Base-by-base conservation (phyloP, 2,797 vertebrate species). In the Acipenser ruthenus region DNA sequence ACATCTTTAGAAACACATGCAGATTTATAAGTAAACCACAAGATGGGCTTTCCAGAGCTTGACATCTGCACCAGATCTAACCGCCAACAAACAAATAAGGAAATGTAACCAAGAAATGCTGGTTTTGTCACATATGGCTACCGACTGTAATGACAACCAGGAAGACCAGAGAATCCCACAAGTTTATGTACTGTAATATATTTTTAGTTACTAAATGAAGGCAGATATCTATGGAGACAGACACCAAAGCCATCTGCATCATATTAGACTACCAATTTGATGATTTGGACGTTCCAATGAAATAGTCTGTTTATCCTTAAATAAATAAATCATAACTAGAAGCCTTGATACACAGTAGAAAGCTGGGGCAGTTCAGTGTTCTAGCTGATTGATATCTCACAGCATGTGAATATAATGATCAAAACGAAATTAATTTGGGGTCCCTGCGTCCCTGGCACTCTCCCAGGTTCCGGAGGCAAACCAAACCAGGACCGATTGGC, bases 81-180 rank as follows among this genome's bases (percentile, higher is more conserved):
- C 55, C 55, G 55, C 55, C 12, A 58, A 58, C 55, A 58, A 58
- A 58, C 15, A n/a, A 58, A 58, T 11, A 58, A n/a, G 55, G 55
- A 58, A 58, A 58, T 58, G 55, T n/a, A n/a, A 11, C 55, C 12
- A 58, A 58, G 10, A 58, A n/a, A 13, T 58, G 55, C 10, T 11
- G 55, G 11, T 58, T 58, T 11, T 58, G 55, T 58, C 55, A 58
- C 55, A 58, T 58, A 11, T 58, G 55, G 55, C 55, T 58, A 58
- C 55, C 11, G 55, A 58, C 55, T 11, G 55, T 7, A 7, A 11
- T 58, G 15, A 58, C 12, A 58, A 10, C 10, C 9, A n/a, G 12
- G 11, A 58, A 58, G 13, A 11, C 55, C 55, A n/a, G 13, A 58
- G 55, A 7, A 13, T 6, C 13, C 55, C 55, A 58, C 55, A n/a